phyloP scores from a whole-genome alignment of 2,113 vertebrate species.

The Thamnaconus septentrionalis region DNA sequence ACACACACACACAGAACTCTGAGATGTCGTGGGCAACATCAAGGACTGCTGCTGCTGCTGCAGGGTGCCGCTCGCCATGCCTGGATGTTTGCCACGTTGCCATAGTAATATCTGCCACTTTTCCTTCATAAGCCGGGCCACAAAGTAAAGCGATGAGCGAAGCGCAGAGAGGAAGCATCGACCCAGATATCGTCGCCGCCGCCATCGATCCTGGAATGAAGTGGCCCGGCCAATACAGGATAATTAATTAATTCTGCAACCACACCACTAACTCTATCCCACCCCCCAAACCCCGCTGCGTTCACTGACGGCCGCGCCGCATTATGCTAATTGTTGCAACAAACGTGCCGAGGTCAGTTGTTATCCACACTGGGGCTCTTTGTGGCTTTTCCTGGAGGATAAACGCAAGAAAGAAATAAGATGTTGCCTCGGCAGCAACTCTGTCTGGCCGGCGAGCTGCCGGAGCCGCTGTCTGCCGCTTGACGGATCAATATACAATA shows the following conservation, averaged over 20 bases:
- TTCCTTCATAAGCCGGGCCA: constrained; percentile 11
- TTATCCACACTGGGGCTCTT: too few species aligned
- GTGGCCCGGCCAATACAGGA: background rate
- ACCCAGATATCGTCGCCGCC: background rate
- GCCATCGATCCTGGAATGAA: constrained; percentile 1
- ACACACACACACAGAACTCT: background rate
- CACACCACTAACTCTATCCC: background rate
- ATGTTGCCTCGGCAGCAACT: constrained; percentile 8
- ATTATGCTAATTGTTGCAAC: too few species aligned
- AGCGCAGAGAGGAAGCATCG: background rate
- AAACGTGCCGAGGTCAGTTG: too few species aligned
- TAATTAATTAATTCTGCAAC: background rate
- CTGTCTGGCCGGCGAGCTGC: constrained; percentile 4
- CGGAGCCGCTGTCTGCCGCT: background rate
- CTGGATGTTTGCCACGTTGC: constrained; percentile 10
- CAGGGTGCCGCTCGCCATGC: background rate
- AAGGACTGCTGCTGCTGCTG: background rate
- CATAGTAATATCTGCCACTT: constrained; percentile 28
- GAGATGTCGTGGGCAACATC: constrained; percentile 4
- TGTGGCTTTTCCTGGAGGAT: too few species aligned
- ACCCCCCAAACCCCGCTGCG: too few species aligned
- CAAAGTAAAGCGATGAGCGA: constrained; percentile 6
- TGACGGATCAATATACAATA: constrained; percentile 43
- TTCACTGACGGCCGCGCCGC: too few species aligned
- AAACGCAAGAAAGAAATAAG: too few species aligned